These are phyloP conservation scores for Nemopilema nomurai DNA, from an alignment of 30 jellyfish, hydroid and myxozoan species.

Conservation along the genomic window DNA sequence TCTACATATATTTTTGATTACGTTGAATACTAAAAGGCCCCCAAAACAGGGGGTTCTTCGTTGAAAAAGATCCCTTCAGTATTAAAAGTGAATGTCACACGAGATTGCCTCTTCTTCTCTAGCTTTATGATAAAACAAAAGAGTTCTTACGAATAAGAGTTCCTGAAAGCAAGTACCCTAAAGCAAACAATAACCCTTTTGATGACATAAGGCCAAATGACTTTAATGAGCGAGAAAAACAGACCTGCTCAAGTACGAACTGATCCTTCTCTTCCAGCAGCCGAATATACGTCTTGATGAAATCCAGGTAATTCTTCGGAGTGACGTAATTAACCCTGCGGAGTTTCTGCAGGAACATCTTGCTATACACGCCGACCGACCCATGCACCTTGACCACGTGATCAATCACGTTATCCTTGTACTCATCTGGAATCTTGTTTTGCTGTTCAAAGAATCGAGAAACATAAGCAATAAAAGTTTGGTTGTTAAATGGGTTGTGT, in stretches of 20 bases:
- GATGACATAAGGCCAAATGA: background rate
- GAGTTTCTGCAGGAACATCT: slow-evolving; percentile 77
- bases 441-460: slow-evolving; percentile 40
- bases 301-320: slow-evolving; percentile 94
- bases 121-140: too few relatives aligned
- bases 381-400: slow-evolving; percentile 94
- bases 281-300: slow-evolving; percentile 82
- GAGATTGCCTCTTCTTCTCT: too few relatives aligned
- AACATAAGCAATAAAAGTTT: background rate
- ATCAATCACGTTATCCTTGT: slow-evolving; percentile 75
- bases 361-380: slow-evolving; percentile 92
- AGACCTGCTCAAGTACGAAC: slow-evolving; percentile 92
- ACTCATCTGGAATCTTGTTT: slow-evolving; percentile 79
- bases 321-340: slow-evolving; percentile 94
- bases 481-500: too few relatives aligned
- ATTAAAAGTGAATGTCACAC: too few relatives aligned
- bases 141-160: too few relatives aligned
- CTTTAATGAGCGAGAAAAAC: background rate
- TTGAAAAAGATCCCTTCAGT: too few relatives aligned
- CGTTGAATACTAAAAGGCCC: too few relatives aligned
- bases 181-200: too few relatives aligned
- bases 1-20: too few relatives aligned
- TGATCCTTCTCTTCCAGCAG: slow-evolving; percentile 90
- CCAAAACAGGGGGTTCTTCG: too few relatives aligned
- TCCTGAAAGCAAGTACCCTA: too few relatives aligned